Percentiles rank a stretch among this genome's conserved stretches.
Conservation (phyloP, 2,888 invertebrate genomes). For the Pheosia gnoma region DNA sequence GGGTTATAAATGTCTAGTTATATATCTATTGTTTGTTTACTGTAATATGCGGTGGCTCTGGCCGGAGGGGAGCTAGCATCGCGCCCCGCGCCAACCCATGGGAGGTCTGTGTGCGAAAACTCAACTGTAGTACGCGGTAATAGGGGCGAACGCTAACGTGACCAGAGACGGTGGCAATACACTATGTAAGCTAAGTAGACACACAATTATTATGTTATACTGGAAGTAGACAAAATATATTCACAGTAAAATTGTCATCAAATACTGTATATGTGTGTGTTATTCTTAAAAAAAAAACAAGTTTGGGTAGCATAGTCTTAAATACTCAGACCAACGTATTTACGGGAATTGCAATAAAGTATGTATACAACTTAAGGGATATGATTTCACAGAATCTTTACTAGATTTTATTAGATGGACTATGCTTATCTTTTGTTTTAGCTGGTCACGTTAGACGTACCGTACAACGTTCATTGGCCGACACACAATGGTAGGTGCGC, state of each 20-base stretch:
- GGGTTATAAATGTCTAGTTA: slow-evolving; percentile 30
- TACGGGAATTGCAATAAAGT: too few species aligned
- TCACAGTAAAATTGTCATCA: too few species aligned
- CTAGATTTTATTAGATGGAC: too few species aligned
- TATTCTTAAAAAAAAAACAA: too few species aligned
- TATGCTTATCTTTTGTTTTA: background rate
- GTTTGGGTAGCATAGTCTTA: too few species aligned
- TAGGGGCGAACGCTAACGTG: slow-evolving; percentile 2
- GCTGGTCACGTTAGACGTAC: background rate
- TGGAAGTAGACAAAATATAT: background rate
- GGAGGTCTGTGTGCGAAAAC: slow-evolving; percentile 78
- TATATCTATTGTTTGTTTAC: slow-evolving; percentile 64
- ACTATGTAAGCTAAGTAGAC: background rate
- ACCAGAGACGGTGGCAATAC: background rate
- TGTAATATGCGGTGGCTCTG: slow-evolving; percentile 72
- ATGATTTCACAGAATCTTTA: too few species aligned
- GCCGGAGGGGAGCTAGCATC: slow-evolving; percentile 73
- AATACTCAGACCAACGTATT: too few species aligned
- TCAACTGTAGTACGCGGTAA: slow-evolving; percentile 38
- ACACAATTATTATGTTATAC: background rate
- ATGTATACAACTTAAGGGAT: too few species aligned
- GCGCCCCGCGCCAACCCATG: slow-evolving; percentile 77
- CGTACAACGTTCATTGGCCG: background rate
- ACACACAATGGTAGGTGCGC: background rate
- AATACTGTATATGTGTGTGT: too few species aligned